These are phyloP conservation scores for Mechanitis mazaeus DNA, from an alignment of 2,888 invertebrate species.

Conservation along the genomic window DNA sequence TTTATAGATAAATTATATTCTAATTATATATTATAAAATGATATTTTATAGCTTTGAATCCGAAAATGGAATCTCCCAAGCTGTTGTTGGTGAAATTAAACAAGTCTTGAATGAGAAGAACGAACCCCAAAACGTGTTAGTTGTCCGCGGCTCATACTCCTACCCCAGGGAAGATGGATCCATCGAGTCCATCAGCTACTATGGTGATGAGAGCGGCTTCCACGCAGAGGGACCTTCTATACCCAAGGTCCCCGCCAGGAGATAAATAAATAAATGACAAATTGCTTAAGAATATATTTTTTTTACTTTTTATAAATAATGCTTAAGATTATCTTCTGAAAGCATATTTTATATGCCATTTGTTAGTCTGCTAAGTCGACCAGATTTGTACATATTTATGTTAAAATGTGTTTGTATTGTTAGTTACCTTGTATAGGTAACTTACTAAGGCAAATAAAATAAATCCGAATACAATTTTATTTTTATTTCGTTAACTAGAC, in stretches of 20 bases:
- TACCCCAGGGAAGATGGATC: slow-evolving; percentile 76
- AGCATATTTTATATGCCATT: too few species aligned
- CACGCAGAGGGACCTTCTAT: slow-evolving; percentile 78
- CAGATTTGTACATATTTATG: slow-evolving; percentile 39
- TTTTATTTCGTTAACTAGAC: neutral
- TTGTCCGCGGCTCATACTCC: slow-evolving; percentile 76
- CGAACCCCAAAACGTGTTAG: slow-evolving; percentile 73
- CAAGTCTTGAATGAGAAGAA: slow-evolving; percentile 71
- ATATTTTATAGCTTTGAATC: slow-evolving; percentile 64
- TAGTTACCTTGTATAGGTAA: slow-evolving; percentile 35
- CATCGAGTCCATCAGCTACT: slow-evolving; percentile 67
- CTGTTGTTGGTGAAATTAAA: slow-evolving; percentile 68
- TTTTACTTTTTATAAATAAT: slow-evolving; percentile 24
- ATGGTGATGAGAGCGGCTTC: slow-evolving; percentile 80
- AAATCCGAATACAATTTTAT: neutral
- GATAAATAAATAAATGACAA: slow-evolving; percentile 38
- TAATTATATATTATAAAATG: neutral
- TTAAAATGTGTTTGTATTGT: slow-evolving; percentile 33
- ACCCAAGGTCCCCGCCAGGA: slow-evolving; percentile 66
- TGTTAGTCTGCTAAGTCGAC: too few species aligned
- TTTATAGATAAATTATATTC: too few species aligned
- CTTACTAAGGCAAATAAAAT: neutral
- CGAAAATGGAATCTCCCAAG: slow-evolving; percentile 71
- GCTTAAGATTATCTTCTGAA: neutral
- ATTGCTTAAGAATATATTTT: slow-evolving; percentile 13